Conservation (phyloP, 1,140 invertebrate genomes). For the Cryptotermes secundus region DNA sequence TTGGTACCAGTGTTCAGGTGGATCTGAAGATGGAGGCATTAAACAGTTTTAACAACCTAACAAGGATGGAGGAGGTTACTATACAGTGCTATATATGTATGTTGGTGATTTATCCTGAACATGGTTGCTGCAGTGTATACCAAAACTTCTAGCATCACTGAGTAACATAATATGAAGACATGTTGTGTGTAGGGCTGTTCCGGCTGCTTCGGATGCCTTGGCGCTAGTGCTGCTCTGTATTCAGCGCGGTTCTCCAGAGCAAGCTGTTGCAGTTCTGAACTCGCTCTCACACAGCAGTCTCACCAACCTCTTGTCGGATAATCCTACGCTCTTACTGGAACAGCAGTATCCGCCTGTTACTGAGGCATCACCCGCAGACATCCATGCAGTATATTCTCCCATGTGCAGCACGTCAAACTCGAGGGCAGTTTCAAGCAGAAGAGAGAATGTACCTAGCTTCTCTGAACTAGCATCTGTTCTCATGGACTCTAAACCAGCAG, state of each 20-base stretch:
- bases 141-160: too few relatives aligned
- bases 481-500: conserved; percentile 50
- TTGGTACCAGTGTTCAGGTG: too few relatives aligned
- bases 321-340: conserved; percentile 38
- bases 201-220: conserved; percentile 47
- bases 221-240: conserved; percentile 55
- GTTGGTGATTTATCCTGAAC: too few relatives aligned
- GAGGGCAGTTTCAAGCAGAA: background rate
- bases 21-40: too few relatives aligned
- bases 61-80: too few relatives aligned
- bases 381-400: background rate
- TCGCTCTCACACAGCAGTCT: conserved; percentile 48
- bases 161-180: too few relatives aligned
- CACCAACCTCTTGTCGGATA: conserved; percentile 45
- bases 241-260: conserved; percentile 53
- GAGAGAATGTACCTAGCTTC: conserved; percentile 1
- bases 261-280: conserved; percentile 50
- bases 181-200: conserved; percentile 38
- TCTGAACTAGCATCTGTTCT: conserved; percentile 42
- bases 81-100: too few relatives aligned
- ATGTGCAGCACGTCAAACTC: background rate
- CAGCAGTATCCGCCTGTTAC: background rate
- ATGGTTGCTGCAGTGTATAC: too few relatives aligned
- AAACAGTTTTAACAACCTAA: too few relatives aligned
- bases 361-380: too few relatives aligned